A percentile compares a stretch with the other conserved stretches of the same genome.
These are phyloP conservation scores for Dynastes hyllus DNA, from an alignment of 2,888 invertebrate genomes.

Conservation along the genomic window DNA sequence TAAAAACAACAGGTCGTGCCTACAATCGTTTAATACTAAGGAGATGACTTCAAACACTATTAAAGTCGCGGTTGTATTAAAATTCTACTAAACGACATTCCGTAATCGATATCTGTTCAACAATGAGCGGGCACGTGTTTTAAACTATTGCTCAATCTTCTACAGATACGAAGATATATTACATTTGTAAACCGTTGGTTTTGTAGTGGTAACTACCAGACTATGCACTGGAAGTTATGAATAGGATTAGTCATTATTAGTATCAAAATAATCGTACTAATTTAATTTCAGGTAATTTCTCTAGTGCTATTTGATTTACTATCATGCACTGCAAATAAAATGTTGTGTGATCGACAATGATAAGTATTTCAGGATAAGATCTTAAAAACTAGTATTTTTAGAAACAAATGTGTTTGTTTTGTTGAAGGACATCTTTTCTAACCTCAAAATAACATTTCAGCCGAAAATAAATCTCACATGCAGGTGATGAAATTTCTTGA, in stretches of 20 bases:
- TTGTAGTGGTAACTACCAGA: not conserved
- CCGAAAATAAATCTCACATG: too few species aligned
- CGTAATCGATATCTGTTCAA: constrained; percentile 43
- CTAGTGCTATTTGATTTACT: not conserved
- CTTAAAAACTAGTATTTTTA: not conserved
- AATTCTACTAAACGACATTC: constrained; percentile 24
- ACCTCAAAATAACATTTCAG: too few species aligned
- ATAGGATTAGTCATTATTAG: not conserved
- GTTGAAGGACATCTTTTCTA: not conserved
- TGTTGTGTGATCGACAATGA: not conserved
- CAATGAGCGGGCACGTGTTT: constrained; percentile 36
- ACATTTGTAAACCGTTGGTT: not conserved
- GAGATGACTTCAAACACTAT: not conserved
- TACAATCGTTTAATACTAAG: not conserved
- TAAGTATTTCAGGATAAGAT: not conserved
- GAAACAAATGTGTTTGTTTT: not conserved
- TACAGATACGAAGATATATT: constrained; percentile 13
- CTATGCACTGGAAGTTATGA: not conserved
- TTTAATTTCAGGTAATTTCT: not conserved
- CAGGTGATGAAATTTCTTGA: too few species aligned
- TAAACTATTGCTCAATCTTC: constrained; percentile 24
- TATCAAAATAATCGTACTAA: not conserved
- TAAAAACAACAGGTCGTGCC: constrained; percentile 2
- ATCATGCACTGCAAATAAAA: constrained; percentile 1
- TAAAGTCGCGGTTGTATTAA: constrained; percentile 16